These are phyloP conservation scores for Cantharis flavilabris DNA, from an alignment of 2,888 invertebrate genomes.

Conservation along the genomic window DNA sequence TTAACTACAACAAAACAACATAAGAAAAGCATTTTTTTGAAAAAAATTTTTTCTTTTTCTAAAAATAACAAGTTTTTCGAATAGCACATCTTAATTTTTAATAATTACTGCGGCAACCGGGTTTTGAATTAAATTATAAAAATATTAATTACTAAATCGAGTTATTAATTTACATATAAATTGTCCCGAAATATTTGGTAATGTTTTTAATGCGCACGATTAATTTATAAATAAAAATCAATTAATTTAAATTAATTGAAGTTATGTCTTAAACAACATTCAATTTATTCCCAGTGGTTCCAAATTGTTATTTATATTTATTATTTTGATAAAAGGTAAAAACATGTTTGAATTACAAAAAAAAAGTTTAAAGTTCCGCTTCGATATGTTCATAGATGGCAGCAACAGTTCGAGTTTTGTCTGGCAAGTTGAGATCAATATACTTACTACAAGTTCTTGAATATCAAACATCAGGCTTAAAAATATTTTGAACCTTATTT, in stretches of 20 bases:
- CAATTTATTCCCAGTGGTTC: neutral
- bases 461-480: neutral
- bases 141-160: neutral
- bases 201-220: neutral
- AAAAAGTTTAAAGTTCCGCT: conserved; percentile 18
- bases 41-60: neutral
- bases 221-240: neutral
- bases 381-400: conserved; percentile 40
- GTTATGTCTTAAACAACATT: neutral
- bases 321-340: neutral
- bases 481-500: neutral
- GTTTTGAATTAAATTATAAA: neutral
- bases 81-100: neutral
- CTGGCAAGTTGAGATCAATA: conserved; percentile 37
- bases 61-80: neutral
- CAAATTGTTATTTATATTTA: neutral
- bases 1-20: conserved; percentile 39
- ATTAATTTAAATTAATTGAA: neutral
- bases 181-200: neutral
- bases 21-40: neutral
- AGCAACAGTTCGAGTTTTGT: conserved; percentile 33
- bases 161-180: neutral
- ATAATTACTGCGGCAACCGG: neutral
- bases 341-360: neutral
- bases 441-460: neutral